Evolutionary conservation across 2,888 invertebrate species (phyloP), one percentile per base, ranked within the genome.

Genomic region (Drosophila paucipuncta): DNA sequence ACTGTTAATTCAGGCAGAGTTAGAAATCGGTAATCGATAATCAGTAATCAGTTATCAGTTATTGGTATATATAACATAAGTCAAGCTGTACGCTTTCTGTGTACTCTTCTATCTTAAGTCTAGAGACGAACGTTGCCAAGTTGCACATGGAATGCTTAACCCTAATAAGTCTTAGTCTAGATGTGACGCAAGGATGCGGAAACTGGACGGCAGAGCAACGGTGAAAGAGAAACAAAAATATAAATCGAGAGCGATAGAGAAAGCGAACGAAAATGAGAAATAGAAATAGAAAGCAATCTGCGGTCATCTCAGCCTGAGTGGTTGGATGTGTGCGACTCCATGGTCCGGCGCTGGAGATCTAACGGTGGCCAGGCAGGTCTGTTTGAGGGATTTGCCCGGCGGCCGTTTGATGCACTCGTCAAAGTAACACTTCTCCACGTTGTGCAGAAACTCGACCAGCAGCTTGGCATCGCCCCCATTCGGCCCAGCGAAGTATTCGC

Each of bases 391-490:
- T 76, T 93, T 93, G n/a, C 93, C 93, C 3, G 89, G 86, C 43
- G 93, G 90, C 54, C 96, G 94, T 47, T 92, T 92, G 35, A 91
- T 93, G 92, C 96, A 96, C 67, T 93, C 91, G 91, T 94, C 92
- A 50, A 92, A 93, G 73, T 94, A 94, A 91, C 97, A 97, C 70
- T 94, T 94, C 81, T 94, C 93, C 35, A 95, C 93, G 60, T 95
- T 95, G 79, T 95, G 93, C 87, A 95, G 95, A 90, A 96, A 97
- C 77, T 95, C 94, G 7, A 95, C 94, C 82, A 97, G 94, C 67
- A 97, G 93, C 87, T 96, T 95, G 80, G 94, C 94, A 86, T 97
- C 95, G 1, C 96, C 96, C n/a, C 97, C 97, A 92, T 96, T 96
- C 1, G 97, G 97, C 0, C 96, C 97, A 1, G 96, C 95, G 35